These are phyloP conservation scores for Balaeniceps rex DNA, from an alignment of 2,113 vertebrate genomes.

Conservation along the genomic window DNA sequence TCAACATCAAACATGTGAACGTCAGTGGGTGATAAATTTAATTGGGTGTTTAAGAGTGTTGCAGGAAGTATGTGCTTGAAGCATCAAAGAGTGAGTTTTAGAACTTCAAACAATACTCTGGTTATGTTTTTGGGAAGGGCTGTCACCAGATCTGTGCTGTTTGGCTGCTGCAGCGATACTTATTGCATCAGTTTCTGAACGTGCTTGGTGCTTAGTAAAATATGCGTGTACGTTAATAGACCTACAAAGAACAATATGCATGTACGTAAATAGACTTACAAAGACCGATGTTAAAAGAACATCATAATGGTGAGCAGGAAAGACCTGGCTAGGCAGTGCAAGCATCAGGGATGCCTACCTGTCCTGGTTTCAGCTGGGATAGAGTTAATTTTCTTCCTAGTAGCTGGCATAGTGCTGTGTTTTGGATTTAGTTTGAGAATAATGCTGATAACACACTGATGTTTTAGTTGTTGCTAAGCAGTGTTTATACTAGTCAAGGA, in stretches of 20 bases:
- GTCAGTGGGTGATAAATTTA: not conserved
- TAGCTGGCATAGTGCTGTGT: too few species aligned
- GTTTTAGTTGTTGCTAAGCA: too few species aligned
- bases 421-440: too few species aligned
- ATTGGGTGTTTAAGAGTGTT: not conserved
- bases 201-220: not conserved
- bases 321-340: not conserved
- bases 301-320: not conserved
- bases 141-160: not conserved
- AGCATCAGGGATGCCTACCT: not conserved
- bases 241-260: not conserved
- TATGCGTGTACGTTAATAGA: accelerated
- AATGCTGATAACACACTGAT: too few species aligned
- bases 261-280: accelerated
- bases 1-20: not conserved
- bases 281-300: not conserved
- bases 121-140: not conserved
- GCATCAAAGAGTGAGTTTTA: not conserved
- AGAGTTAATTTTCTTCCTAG: too few species aligned
- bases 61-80: not conserved
- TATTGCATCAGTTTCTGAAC: not conserved
- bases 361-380: too few species aligned
- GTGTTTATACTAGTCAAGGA: too few species aligned
- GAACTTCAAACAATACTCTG: not conserved
- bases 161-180: not conserved